Evolutionary conservation across 2,797 vertebrate species (phyloP).

Genomic region (Acrossocheilus fasciatus): DNA sequence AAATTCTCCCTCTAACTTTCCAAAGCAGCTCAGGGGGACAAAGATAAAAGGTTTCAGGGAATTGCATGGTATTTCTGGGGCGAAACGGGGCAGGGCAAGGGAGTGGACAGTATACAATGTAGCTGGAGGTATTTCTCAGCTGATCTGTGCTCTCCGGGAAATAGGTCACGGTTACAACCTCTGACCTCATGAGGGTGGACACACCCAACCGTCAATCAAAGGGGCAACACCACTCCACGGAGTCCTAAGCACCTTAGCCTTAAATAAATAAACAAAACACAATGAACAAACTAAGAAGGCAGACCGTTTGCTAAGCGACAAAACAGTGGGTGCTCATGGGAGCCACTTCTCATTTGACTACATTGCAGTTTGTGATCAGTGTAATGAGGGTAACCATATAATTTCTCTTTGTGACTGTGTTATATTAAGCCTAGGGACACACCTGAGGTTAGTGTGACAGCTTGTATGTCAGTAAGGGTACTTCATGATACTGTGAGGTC

Average conservation of each 20-base stretch:
- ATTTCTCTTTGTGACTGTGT: slow-evolving; percentile 39
- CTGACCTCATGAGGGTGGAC: slow-evolving; percentile 40
- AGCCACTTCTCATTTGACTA: not conserved
- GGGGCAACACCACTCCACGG: not conserved
- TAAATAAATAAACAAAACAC: slow-evolving; percentile 31
- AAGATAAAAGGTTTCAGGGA: slow-evolving; percentile 59
- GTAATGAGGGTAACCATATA: slow-evolving; percentile 24
- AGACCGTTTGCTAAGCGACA: slow-evolving; percentile 36
- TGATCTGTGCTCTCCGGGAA: slow-evolving; percentile 58
- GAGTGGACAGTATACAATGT: slow-evolving; percentile 41
- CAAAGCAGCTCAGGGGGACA: slow-evolving; percentile 44
- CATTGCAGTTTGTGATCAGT: slow-evolving; percentile 17
- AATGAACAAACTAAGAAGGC: not conserved
- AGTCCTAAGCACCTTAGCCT: slow-evolving; percentile 13
- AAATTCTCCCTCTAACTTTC: slow-evolving; percentile 49
- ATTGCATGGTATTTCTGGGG: slow-evolving; percentile 54
- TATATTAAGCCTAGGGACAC: slow-evolving; percentile 38
- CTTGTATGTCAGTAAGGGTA: slow-evolving; percentile 30
- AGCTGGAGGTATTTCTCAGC: slow-evolving; percentile 56
- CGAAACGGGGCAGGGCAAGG: not conserved
- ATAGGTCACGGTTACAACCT: slow-evolving; percentile 53
- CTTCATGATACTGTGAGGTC: slow-evolving; percentile 30
- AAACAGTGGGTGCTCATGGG: not conserved
- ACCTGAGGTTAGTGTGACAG: slow-evolving; percentile 15
- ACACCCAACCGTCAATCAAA: slow-evolving; percentile 45